Evolutionary conservation across 1,140 invertebrate genomes (phyloP).

Genomic region (Onthophagus taurus): DNA sequence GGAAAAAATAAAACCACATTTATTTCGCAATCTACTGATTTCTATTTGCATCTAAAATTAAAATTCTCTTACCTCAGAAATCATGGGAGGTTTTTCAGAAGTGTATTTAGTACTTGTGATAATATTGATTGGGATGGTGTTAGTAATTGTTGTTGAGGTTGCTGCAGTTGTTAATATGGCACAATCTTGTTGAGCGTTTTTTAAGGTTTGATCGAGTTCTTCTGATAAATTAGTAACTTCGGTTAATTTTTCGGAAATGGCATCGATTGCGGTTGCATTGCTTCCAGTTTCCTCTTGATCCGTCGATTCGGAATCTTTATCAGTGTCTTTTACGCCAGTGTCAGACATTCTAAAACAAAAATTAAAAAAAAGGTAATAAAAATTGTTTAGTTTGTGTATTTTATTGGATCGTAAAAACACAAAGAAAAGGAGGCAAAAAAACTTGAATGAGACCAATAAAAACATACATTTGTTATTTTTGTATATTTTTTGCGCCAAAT

Average conservation of each 20-base stretch:
- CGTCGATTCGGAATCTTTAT: slow-evolving; percentile 10
- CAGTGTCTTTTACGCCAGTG: slow-evolving; percentile 22
- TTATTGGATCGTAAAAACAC: too few species aligned
- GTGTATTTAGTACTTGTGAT: slow-evolving; percentile 18
- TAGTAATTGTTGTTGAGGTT: slow-evolving; percentile 19
- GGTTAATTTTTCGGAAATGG: slow-evolving; percentile 52
- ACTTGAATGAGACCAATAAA: too few species aligned
- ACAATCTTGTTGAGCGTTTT: slow-evolving; percentile 40
- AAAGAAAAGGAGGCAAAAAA: too few species aligned
- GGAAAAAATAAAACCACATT: slow-evolving; percentile 7
- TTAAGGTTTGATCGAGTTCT: slow-evolving; percentile 49
- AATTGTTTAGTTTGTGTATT: too few species aligned
- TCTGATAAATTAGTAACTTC: slow-evolving; percentile 57
- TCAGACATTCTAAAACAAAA: slow-evolving; percentile 35
- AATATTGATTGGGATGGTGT: slow-evolving; percentile 16
- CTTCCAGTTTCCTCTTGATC: slow-evolving; percentile 28
- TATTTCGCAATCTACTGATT: slow-evolving; percentile 4
- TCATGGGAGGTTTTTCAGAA: slow-evolving; percentile 18
- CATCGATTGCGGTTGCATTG: slow-evolving; percentile 53
- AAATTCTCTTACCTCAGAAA: slow-evolving; percentile 18
- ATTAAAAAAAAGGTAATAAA: too few species aligned
- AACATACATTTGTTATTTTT: too few species aligned
- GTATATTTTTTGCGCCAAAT: too few species aligned
- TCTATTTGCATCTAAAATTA: neutral
- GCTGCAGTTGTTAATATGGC: slow-evolving; percentile 23